phyloP scores from a whole-genome alignment of 2,113 vertebrate species.

The Pionites leucogaster region DNA sequence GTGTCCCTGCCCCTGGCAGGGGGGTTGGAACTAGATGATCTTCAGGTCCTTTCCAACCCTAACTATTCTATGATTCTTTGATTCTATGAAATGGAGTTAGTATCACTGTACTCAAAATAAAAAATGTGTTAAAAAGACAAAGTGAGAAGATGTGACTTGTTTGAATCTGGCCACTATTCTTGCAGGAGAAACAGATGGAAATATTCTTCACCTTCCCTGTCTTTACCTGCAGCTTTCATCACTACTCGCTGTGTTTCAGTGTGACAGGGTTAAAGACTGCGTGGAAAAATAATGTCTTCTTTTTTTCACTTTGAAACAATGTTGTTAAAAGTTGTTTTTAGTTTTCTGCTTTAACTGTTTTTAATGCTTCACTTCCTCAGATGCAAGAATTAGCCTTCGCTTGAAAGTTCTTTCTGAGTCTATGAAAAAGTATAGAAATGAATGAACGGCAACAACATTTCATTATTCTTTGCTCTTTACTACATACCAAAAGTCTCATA shows the following conservation, averaged over 20 bases:
- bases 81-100: background rate
- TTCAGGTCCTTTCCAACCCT: too few species aligned
- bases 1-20: too few species aligned
- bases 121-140: background rate
- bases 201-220: background rate
- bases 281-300: background rate
- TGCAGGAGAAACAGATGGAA: background rate
- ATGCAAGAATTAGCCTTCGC: background rate
- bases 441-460: conserved; percentile 7
- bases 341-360: background rate
- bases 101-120: background rate
- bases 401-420: background rate
- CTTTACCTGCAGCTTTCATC: background rate
- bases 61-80: too few species aligned
- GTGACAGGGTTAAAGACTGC: background rate
- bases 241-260: background rate
- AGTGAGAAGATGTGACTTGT: background rate
- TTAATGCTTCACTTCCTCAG: background rate
- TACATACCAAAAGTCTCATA: conserved; percentile 1
- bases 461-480: conserved; percentile 50
- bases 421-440: conserved; percentile 23
- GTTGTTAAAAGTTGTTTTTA: background rate
- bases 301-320: background rate
- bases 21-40: too few species aligned
- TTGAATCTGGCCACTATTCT: background rate